These are phyloP conservation scores for Ochotona curzoniae DNA, from an alignment of 2,113 vertebrate species.

Conservation along the genomic window DNA sequence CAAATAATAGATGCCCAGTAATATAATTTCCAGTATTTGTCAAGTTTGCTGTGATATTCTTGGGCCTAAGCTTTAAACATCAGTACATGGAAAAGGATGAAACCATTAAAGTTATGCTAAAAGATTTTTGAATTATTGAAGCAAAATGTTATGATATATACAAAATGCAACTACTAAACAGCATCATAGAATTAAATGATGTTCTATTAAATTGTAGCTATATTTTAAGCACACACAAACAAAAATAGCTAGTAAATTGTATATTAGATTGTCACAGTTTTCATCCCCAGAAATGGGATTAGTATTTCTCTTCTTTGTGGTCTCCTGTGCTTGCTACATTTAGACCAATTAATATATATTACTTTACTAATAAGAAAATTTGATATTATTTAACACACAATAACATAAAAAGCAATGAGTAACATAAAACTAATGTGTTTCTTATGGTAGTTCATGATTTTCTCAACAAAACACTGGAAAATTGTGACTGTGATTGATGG, in stretches of 20 bases:
- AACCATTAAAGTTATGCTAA: neutral
- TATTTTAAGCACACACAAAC: neutral
- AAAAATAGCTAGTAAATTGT: conserved; percentile 49
- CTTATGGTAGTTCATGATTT: conserved; percentile 17
- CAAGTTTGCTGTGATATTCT: neutral
- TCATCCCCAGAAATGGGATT: neutral
- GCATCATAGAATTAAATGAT: conserved; percentile 17
- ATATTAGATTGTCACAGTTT: neutral
- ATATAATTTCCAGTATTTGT: neutral
- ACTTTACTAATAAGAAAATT: conserved; percentile 42
- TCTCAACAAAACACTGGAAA: conserved; percentile 3
- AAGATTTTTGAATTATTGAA: neutral
- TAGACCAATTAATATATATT: conserved; percentile 52
- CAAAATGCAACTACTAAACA: neutral
- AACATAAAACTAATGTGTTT: conserved; percentile 59
- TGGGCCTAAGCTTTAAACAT: neutral
- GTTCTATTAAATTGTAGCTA: conserved; percentile 18
- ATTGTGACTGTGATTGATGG: conserved; percentile 30
- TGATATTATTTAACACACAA: conserved; percentile 56
- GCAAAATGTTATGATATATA: neutral
- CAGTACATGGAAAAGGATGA: neutral
- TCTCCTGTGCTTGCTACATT: conserved; percentile 24
- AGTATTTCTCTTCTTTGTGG: conserved; percentile 8
- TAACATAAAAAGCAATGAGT: conserved; percentile 54
- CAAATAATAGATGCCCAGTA: neutral